These are phyloP conservation scores for Saxidomus purpurata DNA, from an alignment of 1,140 invertebrate genomes.

Conservation along the genomic window DNA sequence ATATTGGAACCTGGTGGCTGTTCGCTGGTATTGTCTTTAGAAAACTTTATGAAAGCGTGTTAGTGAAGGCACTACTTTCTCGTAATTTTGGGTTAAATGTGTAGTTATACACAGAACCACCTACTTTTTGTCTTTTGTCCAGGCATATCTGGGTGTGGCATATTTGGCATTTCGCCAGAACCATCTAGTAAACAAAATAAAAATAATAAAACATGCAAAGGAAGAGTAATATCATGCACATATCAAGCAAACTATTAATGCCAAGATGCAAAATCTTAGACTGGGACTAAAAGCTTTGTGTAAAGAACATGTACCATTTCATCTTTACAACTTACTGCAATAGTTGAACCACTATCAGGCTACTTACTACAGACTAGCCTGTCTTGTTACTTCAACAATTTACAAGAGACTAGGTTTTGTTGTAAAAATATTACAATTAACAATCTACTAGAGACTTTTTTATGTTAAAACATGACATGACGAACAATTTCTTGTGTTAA, in stretches of 20 bases:
- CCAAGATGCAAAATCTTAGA: background rate
- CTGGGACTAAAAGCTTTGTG: too few species aligned
- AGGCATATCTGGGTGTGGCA: slow-evolving; percentile 61
- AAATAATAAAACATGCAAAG: slow-evolving; percentile 28
- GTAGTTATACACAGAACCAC: slow-evolving; percentile 58
- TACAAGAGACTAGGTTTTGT: too few species aligned
- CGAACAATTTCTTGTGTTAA: too few species aligned
- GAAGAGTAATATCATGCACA: background rate
- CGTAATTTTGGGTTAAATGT: slow-evolving; percentile 64
- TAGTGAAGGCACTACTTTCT: slow-evolving; percentile 60
- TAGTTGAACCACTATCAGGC: too few species aligned
- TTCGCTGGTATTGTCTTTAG: background rate
- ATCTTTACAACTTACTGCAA: too few species aligned
- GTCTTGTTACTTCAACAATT: too few species aligned
- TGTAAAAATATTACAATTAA: too few species aligned
- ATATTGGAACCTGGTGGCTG: background rate
- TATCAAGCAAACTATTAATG: slow-evolving; percentile 1
- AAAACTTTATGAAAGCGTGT: slow-evolving; percentile 4
- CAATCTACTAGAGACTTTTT: too few species aligned
- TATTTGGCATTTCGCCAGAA: slow-evolving; percentile 64
- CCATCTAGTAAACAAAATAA: slow-evolving; percentile 61
- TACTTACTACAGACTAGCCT: too few species aligned
- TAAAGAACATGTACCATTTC: too few species aligned
- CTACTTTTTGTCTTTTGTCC: slow-evolving; percentile 70
- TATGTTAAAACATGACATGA: too few species aligned